A percentile compares a stretch with the other conserved stretches of the same genome.
These are phyloP conservation scores for Hypanus sabinus DNA, from an alignment of 2,113 vertebrate species.

Conservation along the genomic window DNA sequence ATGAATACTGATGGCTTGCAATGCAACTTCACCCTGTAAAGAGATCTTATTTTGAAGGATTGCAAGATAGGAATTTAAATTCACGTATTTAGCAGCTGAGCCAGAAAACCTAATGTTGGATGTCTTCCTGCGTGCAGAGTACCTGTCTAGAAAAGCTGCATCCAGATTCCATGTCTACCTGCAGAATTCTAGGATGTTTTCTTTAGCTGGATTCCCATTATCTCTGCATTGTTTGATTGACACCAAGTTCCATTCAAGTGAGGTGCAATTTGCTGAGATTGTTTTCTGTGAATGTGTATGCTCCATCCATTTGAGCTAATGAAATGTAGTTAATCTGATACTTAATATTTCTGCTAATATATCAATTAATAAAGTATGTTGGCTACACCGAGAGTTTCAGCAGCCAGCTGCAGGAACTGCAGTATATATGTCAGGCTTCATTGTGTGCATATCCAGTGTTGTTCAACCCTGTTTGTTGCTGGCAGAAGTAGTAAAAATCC, in stretches of 20 bases:
- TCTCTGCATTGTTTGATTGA: neutral
- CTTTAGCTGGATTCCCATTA: neutral
- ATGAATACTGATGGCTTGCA: neutral
- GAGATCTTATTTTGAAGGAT: neutral
- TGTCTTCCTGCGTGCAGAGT: neutral
- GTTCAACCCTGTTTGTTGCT: neutral
- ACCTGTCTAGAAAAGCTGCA: neutral
- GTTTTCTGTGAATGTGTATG: neutral
- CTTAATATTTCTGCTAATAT: neutral
- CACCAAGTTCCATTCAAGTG: neutral
- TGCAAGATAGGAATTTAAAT: too few relatives aligned
- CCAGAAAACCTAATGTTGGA: too few relatives aligned
- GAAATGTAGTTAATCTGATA: neutral
- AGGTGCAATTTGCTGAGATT: neutral
- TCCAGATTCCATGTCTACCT: neutral
- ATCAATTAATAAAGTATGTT: neutral
- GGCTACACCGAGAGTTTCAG: neutral
- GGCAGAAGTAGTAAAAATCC: neutral
- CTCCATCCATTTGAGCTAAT: neutral
- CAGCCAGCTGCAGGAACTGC: neutral
- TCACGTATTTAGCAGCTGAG: too few relatives aligned
- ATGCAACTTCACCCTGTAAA: neutral
- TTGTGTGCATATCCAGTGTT: neutral
- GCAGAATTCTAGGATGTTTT: neutral
- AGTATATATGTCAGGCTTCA: neutral